Percentiles rank a stretch among this genome's conserved stretches.
Evolutionary conservation across 2,113 vertebrate genomes (phyloP).

Genomic region (Willisornis vidua): DNA sequence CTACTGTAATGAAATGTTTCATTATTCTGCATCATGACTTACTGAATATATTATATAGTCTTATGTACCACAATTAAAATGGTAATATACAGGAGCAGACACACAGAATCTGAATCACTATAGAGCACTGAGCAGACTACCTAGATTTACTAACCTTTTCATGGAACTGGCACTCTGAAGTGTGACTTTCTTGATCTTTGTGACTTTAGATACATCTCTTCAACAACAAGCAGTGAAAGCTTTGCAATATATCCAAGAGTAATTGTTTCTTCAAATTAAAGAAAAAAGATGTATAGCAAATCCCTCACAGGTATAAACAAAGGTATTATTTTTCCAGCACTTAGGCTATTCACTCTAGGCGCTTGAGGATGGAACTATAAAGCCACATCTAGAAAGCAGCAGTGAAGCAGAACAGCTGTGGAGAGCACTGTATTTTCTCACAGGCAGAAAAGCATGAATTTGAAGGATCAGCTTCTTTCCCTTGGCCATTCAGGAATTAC

Average conservation of each 20-base stretch:
- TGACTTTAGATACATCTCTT: neutral
- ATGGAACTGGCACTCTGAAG: neutral
- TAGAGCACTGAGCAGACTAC: neutral
- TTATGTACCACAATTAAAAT: conserved; percentile 60
- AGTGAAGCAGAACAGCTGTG: neutral
- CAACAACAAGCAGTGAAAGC: neutral
- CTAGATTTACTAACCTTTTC: neutral
- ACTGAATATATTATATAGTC: conserved; percentile 36
- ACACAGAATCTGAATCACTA: conserved; percentile 15
- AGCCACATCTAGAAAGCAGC: neutral
- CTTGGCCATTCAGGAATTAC: neutral
- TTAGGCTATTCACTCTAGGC: neutral
- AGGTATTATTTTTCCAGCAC: neutral
- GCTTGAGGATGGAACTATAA: neutral
- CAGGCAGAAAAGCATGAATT: neutral
- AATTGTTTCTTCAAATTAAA: neutral
- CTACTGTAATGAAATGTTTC: conserved; percentile 61
- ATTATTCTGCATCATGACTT: conserved; percentile 16
- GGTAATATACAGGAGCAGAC: conserved; percentile 33
- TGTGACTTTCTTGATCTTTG: neutral
- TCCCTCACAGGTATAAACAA: neutral
- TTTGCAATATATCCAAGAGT: neutral
- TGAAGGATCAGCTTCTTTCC: neutral
- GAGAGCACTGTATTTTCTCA: neutral
- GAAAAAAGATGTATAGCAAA: neutral